phyloP scores from a whole-genome alignment of 2,797 vertebrate species.

The Mormyrops boulengeri region DNA sequence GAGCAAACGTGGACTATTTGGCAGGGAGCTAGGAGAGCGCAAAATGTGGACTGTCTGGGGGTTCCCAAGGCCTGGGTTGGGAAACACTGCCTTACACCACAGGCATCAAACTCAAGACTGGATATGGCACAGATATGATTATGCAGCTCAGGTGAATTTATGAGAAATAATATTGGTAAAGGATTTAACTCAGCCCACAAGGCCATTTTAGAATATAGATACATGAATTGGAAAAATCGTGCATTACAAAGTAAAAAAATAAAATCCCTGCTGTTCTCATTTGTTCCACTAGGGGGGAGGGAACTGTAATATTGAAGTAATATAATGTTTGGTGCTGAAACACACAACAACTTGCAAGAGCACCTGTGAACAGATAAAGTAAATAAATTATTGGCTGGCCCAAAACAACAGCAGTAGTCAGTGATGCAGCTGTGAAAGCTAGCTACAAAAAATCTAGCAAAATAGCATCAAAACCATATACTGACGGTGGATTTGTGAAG shows the following conservation, averaged over 20 bases:
- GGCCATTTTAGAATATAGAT: background rate
- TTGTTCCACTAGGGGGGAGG: background rate
- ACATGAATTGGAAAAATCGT: background rate
- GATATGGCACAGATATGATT: background rate
- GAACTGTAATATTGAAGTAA: background rate
- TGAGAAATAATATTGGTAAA: background rate
- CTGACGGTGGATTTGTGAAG: background rate
- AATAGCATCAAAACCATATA: background rate
- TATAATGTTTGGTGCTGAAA: background rate
- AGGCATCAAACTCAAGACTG: background rate
- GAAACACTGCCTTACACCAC: background rate
- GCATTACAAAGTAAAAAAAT: background rate
- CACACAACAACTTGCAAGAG: background rate
- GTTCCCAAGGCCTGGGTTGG: background rate
- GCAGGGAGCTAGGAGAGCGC: background rate
- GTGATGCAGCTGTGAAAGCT: background rate
- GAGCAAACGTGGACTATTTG: background rate
- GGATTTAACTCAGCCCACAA: background rate
- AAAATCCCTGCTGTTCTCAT: background rate
- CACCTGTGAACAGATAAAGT: background rate
- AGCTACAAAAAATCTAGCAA: background rate
- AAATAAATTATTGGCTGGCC: background rate
- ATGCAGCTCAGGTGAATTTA: background rate
- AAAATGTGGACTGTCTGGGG: background rate
- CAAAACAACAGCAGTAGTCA: background rate